A percentile compares a stretch with the other conserved stretches of the same genome.
Conservation (phyloP, 2,888 invertebrate genomes). For the Flexamia atlantica region DNA sequence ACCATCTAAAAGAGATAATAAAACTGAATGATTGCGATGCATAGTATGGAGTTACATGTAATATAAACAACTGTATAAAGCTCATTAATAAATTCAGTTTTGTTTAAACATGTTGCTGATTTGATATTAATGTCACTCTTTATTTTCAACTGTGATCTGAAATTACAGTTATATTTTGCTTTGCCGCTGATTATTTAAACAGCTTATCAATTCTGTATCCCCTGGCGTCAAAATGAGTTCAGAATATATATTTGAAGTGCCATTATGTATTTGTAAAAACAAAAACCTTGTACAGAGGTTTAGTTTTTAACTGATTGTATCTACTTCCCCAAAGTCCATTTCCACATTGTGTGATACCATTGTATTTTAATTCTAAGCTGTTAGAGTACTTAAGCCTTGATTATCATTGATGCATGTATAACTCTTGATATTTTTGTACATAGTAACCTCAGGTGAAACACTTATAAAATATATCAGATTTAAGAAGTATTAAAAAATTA, state of each 20-base stretch:
- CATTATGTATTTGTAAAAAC: not conserved
- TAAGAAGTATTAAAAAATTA: not conserved
- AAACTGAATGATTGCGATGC: too few relatives aligned
- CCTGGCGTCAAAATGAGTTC: too few relatives aligned
- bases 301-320: not conserved
- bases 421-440: constrained; percentile 34
- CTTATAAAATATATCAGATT: not conserved
- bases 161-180: too few relatives aligned
- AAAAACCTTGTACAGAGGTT: not conserved
- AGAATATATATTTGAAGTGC: constrained; percentile 23
- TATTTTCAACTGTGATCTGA: too few relatives aligned
- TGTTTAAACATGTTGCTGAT: too few relatives aligned
- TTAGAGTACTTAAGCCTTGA: constrained; percentile 20
- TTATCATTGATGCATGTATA: constrained; percentile 20
- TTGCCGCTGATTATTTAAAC: too few relatives aligned
- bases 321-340: constrained; percentile 33
- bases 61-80: too few relatives aligned
- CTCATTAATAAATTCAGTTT: too few relatives aligned
- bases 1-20: too few relatives aligned
- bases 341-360: constrained; percentile 15
- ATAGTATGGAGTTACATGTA: too few relatives aligned
- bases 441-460: constrained; percentile 6
- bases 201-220: too few relatives aligned
- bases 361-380: constrained; percentile 17
- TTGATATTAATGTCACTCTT: too few relatives aligned